Conservation (phyloP, 2,888 invertebrate species). For the Pristionchus entomophagus region DNA sequence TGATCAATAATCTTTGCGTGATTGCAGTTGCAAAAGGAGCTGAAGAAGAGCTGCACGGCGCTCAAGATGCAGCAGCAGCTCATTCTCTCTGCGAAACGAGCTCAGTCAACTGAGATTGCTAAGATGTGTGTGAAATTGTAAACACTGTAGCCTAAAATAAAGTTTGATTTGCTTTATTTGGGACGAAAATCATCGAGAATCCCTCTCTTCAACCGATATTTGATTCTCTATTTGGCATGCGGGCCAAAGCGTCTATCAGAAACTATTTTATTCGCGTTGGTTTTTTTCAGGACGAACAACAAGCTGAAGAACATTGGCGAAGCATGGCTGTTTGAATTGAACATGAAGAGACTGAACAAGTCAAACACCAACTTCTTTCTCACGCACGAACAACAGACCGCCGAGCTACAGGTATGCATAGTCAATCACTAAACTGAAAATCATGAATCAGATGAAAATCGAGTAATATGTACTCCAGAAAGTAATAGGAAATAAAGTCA, state of each 20-base stretch:
- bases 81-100: conserved; percentile 68
- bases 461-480: neutral
- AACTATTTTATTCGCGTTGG: too few species aligned
- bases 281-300: conserved; percentile 26
- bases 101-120: conserved; percentile 50
- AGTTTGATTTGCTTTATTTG: neutral
- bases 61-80: conserved; percentile 72
- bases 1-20: neutral
- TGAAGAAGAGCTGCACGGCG: conserved; percentile 67
- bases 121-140: conserved; percentile 18
- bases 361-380: conserved; percentile 64
- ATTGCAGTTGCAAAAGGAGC: conserved; percentile 59
- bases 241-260: too few species aligned
- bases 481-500: too few species aligned
- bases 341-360: conserved; percentile 62
- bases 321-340: conserved; percentile 55
- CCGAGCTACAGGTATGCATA: conserved; percentile 31
- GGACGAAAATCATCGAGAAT: too few species aligned
- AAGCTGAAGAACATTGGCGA: neutral
- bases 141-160: too few species aligned
- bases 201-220: too few species aligned
- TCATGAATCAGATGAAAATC: neutral
- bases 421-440: too few species aligned
- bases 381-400: conserved; percentile 57
- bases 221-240: too few species aligned